Conservation (phyloP, 2,888 invertebrate species). For the Clistopyga incitator region DNA sequence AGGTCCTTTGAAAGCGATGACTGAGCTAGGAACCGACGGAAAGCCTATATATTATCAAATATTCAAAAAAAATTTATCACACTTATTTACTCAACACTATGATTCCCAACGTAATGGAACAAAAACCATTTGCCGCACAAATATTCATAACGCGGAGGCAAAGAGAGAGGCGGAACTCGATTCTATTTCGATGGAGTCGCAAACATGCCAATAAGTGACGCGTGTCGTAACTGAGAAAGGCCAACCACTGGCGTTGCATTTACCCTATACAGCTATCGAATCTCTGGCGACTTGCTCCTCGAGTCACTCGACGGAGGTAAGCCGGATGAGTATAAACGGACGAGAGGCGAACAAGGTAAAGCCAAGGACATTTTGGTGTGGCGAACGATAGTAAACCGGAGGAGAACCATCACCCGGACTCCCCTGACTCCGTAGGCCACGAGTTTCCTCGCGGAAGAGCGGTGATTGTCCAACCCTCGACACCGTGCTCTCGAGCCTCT, state of each 20-base stretch:
- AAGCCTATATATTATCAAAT: too few species aligned
- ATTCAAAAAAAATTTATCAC: neutral
- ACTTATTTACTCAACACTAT: neutral
- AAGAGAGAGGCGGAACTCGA: neutral
- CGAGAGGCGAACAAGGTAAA: constrained; percentile 50
- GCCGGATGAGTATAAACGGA: constrained; percentile 63
- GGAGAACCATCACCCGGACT: constrained; percentile 37
- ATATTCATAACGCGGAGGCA: neutral
- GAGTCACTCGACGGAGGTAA: constrained; percentile 59
- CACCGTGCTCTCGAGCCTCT: constrained; percentile 77
- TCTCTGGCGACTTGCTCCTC: constrained; percentile 50
- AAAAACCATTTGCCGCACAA: neutral
- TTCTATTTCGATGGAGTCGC: neutral
- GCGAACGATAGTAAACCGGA: constrained; percentile 29
- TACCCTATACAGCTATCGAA: constrained; percentile 41
- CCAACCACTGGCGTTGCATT: constrained; percentile 4
- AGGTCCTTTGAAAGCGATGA: too few species aligned
- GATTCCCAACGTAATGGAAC: neutral
- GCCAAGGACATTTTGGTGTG: constrained; percentile 58
- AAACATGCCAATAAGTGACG: constrained; percentile 31
- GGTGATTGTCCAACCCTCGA: constrained; percentile 62
- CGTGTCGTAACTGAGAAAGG: neutral
- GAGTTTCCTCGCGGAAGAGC: constrained; percentile 60
- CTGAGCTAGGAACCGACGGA: neutral
- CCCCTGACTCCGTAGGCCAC: constrained; percentile 46